Conservation (phyloP, 2,797 vertebrate species). For the Liasis olivaceus region DNA sequence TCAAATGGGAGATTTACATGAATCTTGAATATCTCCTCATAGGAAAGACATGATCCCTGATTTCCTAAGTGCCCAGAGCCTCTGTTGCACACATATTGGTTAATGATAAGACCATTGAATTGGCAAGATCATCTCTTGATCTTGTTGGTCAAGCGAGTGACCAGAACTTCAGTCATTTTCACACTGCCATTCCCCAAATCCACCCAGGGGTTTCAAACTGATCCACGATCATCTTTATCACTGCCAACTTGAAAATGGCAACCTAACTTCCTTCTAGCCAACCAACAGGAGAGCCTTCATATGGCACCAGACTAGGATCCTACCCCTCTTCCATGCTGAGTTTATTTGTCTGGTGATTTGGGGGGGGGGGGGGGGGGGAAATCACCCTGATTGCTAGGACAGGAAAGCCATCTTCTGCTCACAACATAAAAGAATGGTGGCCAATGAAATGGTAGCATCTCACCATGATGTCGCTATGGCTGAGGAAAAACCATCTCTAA, state of each 20-base stretch:
- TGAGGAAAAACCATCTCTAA: neutral
- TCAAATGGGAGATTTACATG: neutral
- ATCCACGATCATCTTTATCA: neutral
- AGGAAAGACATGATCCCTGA: no score
- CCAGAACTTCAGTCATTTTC: neutral
- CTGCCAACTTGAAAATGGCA: neutral
- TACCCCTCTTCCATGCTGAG: neutral
- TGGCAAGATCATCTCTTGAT: neutral
- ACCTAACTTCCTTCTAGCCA: neutral
- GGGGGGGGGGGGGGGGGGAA: neutral
- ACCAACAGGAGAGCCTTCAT: neutral
- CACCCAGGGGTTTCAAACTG: neutral
- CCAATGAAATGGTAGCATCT: neutral
- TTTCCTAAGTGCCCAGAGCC: neutral
- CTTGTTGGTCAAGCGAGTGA: neutral
- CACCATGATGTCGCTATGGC: neutral
- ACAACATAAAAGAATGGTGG: neutral
- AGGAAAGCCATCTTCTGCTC: neutral
- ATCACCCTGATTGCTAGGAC: neutral
- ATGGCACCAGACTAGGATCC: neutral
- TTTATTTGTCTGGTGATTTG: neutral
- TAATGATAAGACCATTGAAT: neutral
- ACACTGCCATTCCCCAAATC: neutral
- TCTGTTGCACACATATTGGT: neutral
- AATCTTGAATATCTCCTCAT: neutral